Evolutionary conservation across 2,797 vertebrate species (phyloP), one percentile per base, ranked within the genome.

Genomic region (Austrolebias charrua): DNA sequence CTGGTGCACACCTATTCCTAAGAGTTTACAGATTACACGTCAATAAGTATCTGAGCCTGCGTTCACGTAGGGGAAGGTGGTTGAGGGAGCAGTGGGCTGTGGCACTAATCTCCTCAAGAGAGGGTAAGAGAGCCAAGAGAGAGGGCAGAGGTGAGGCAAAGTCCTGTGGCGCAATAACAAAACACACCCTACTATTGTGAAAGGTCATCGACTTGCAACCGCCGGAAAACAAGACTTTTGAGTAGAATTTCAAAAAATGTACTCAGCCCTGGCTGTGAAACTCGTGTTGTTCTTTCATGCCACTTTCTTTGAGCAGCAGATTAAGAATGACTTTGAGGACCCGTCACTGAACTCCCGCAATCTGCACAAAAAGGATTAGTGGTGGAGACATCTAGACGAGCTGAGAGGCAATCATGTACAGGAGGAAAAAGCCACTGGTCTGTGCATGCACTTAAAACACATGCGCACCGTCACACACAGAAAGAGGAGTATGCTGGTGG

Each of bases 101-200:
- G 83, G 81, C 79, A 82, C 63, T 83, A 85, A 89, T 81, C 82
- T 85, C 65, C 76, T 57, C 66, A 84, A 52, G 63, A 57, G 67
- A 80, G 78, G 77, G 78, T 65, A 56, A 48, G 67, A 75, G 70
- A 82, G 70, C 64, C 75, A 69, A 71, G 75, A 64, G 81, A 71
- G 76, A 78, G 84, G 84, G 75, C 85, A 89, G 83, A 86, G 88
- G 89, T 88, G 87, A 89, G 78, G 75, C 80, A 88, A 91, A 91
- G 91, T 90, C 87, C 86, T 82, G 78, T 88, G 85, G 86, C 71
- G 85, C 85, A 90, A 91, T 84, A 89, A 84, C 78, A 89, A 88
- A 89, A 87, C 89, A 88, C 83, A 87, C 86, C 88, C 83, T 75
- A 69, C 78, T 51, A 79, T 80, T 74, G 81, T 47, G 73, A 86